phyloP scores from a whole-genome alignment of 2,888 invertebrate species.

The Saturnia japonica region DNA sequence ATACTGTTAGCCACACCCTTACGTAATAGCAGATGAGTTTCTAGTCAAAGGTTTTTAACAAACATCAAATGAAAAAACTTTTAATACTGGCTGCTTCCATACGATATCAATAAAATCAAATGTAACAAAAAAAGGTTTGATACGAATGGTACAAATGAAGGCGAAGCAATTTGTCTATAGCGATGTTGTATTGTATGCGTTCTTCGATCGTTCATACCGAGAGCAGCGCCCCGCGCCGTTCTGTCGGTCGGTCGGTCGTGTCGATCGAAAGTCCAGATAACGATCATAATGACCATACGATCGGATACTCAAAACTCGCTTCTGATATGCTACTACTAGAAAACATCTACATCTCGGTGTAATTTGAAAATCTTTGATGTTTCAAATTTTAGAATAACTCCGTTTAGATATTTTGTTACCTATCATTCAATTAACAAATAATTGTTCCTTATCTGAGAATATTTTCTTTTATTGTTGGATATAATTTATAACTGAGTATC shows the following conservation, averaged over 20 bases:
- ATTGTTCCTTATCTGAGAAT: not conserved
- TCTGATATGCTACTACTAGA: slow-evolving; percentile 33
- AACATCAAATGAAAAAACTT: not conserved
- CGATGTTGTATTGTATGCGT: slow-evolving; percentile 22
- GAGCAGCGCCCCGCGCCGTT: slow-evolving; percentile 26
- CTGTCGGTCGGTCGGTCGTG: slow-evolving; percentile 45
- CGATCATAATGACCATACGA: slow-evolving; percentile 55
- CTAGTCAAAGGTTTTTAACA: not conserved
- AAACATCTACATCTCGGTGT: slow-evolving; percentile 17
- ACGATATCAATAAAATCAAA: slow-evolving; percentile 14
- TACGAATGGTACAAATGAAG: slow-evolving; percentile 40
- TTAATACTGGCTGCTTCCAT: not conserved
- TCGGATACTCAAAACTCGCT: slow-evolving; percentile 54
- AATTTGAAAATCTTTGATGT: not conserved
- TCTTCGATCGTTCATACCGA: no score
- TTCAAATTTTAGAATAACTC: slow-evolving; percentile 4
- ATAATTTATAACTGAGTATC: not conserved
- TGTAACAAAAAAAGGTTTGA: slow-evolving; percentile 14
- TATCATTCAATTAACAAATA: slow-evolving; percentile 3
- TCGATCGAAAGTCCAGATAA: slow-evolving; percentile 63
- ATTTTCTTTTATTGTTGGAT: not conserved
- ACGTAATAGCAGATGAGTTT: not conserved
- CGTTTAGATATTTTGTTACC: not conserved
- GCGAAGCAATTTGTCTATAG: slow-evolving; percentile 52
- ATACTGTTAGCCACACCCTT: not conserved